A percentile compares a stretch with the other conserved stretches of the same genome.
These are phyloP conservation scores for Drosophila antonietae DNA, from an alignment of 2,888 invertebrate genomes.

Conservation along the genomic window DNA sequence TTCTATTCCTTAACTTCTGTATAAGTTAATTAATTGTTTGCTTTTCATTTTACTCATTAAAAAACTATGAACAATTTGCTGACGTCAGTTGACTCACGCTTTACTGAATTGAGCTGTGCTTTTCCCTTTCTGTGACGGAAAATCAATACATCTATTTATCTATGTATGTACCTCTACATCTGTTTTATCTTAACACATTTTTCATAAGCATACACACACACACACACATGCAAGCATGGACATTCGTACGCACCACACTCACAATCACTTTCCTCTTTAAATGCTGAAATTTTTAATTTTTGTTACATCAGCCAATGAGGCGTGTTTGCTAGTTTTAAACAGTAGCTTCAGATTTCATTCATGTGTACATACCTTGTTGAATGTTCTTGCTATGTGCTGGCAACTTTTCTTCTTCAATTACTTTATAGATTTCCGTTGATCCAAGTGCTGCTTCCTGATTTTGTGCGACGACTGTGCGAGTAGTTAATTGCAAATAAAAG, in stretches of 20 bases:
- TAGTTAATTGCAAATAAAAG: constrained; percentile 9
- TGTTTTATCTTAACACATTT: constrained; percentile 32
- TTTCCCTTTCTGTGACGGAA: constrained; percentile 20
- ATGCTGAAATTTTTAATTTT: constrained; percentile 4
- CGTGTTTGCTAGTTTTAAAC: background rate
- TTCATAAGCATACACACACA: constrained; percentile 38
- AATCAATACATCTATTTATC: constrained; percentile 52
- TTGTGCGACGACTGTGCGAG: constrained; percentile 37
- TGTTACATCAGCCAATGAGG: constrained; percentile 60
- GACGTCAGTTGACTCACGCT: constrained; percentile 45
- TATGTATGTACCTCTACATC: background rate
- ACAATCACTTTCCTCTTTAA: background rate
- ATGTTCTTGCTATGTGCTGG: constrained; percentile 24
- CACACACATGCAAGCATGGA: background rate
- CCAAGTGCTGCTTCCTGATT: constrained; percentile 14
- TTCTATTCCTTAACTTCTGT: background rate
- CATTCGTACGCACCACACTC: background rate
- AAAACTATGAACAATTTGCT: constrained; percentile 19
- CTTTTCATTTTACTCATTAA: background rate
- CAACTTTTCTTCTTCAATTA: constrained; percentile 69
- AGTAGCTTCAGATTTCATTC: constrained; percentile 6
- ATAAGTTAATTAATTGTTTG: background rate
- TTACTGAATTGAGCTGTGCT: constrained; percentile 20
- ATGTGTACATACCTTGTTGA: constrained; percentile 49
- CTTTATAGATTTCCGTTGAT: constrained; percentile 70